These are phyloP conservation scores for Avahi laniger DNA, from an alignment of 2,797 vertebrate genomes.

Conservation along the genomic window DNA sequence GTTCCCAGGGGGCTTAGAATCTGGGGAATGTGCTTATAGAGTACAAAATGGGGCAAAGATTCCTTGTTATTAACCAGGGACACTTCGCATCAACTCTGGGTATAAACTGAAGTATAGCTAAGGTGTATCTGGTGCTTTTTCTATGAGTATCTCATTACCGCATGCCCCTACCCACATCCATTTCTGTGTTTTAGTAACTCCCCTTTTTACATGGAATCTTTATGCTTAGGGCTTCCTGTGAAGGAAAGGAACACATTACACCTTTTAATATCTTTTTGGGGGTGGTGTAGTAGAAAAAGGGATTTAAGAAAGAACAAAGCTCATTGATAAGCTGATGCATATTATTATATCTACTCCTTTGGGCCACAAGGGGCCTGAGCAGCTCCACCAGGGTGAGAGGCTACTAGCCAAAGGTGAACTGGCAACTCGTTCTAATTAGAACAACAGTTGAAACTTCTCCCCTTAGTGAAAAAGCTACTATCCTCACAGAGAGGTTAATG, in stretches of 20 bases:
- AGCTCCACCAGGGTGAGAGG: background rate
- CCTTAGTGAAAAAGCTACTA: background rate
- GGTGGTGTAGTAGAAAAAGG: background rate
- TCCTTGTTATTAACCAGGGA: background rate
- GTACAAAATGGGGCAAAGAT: background rate
- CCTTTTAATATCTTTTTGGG: background rate
- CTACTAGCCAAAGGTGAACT: background rate
- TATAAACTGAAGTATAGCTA: background rate
- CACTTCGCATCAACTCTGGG: background rate
- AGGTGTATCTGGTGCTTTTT: background rate
- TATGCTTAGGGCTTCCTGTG: background rate
- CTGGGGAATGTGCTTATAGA: background rate
- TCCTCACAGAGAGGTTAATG: background rate
- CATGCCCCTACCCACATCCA: background rate
- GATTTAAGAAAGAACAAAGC: background rate
- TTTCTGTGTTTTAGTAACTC: background rate
- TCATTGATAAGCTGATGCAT: background rate
- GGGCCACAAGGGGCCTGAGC: background rate
- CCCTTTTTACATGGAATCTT: background rate
- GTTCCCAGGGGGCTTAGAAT: background rate
- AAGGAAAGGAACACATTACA: background rate
- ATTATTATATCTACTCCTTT: background rate
- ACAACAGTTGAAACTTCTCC: background rate
- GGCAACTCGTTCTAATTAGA: slow-evolving; percentile 3
- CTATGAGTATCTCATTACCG: background rate